Conservation (phyloP, 2,113 vertebrate species). For the Prionailurus bengalensis region DNA sequence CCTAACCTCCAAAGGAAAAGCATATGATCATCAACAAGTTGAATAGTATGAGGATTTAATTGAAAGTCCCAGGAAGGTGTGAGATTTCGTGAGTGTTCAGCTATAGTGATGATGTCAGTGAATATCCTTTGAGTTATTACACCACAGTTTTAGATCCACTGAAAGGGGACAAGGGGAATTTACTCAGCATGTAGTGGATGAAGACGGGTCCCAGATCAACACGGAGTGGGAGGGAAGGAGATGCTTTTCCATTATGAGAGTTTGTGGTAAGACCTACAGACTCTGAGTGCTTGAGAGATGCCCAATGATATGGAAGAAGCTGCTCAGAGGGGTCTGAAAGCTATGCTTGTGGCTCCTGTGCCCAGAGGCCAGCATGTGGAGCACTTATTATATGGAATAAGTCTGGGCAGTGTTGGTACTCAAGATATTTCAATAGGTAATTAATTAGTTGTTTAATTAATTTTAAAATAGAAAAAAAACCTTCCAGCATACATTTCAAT, state of each 20-base stretch:
- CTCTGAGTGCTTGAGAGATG: neutral
- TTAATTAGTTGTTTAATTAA: neutral
- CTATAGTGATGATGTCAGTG: neutral
- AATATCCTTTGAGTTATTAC: neutral
- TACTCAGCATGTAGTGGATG: neutral
- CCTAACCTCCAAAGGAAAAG: neutral
- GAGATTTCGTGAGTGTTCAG: neutral
- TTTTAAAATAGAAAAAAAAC: neutral
- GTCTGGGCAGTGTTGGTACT: neutral
- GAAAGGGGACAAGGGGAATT: neutral
- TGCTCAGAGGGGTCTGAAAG: neutral
- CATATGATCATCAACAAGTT: neutral
- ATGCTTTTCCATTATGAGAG: neutral
- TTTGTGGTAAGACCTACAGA: neutral
- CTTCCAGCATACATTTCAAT: neutral
- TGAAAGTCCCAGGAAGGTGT: neutral
- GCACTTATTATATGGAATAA: neutral
- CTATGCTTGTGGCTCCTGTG: neutral
- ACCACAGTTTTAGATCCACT: neutral
- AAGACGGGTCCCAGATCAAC: neutral
- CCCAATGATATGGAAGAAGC: neutral
- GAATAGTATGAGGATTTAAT: neutral
- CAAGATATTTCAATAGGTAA: neutral
- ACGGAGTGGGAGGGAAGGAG: neutral
- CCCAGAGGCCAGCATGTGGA: accelerated